Base-by-base conservation (phyloP, 1,140 invertebrate species). In the Drosophila quadrilineata region DNA sequence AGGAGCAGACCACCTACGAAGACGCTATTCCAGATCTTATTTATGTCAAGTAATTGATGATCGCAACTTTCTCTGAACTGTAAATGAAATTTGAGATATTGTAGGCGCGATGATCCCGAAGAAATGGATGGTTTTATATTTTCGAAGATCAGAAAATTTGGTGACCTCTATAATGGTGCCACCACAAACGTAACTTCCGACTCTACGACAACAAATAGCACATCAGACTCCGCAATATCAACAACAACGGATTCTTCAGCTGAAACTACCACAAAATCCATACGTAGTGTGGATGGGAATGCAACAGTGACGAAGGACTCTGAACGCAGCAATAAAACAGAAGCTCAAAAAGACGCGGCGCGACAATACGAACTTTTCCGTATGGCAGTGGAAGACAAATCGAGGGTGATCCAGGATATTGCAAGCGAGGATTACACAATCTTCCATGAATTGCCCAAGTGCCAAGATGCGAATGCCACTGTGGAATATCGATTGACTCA, bases 21-120 rank as follows among this genome's bases (percentile, higher is more conserved):
- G 75, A 80, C 31, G 65, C 72, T 2, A 10, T 88, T 29, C 67
- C 67, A 1, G 76, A 88, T 70, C 67, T 88, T 0, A 66, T 88
- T 14, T 88, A 74, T 48, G 80, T 87, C 26, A 71, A 74, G 73
- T 87, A 68, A 71, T 65, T 16, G 6, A 35, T 6, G 2, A 9
- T 38, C 8, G 3, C 4, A 19, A 8, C 6, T 6, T 5, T 40
- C 6, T n/a, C 28, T 22, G 8, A 3, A 22, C n/a, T 28, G 6
- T 12, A n/a, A n/a, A n/a, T n/a, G n/a, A n/a, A n/a, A n/a, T n/a
- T n/a, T n/a, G n/a, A n/a, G n/a, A n/a, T n/a, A n/a, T n/a, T n/a
- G n/a, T n/a, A n/a, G n/a, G n/a, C n/a, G n/a, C n/a, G n/a, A n/a
- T n/a, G n/a, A n/a, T n/a, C n/a, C n/a, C n/a, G n/a, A n/a, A n/a